Evolutionary conservation across 1,140 invertebrate species (phyloP), one percentile per base, ranked within the genome.

Genomic region (Nasonia giraulti): DNA sequence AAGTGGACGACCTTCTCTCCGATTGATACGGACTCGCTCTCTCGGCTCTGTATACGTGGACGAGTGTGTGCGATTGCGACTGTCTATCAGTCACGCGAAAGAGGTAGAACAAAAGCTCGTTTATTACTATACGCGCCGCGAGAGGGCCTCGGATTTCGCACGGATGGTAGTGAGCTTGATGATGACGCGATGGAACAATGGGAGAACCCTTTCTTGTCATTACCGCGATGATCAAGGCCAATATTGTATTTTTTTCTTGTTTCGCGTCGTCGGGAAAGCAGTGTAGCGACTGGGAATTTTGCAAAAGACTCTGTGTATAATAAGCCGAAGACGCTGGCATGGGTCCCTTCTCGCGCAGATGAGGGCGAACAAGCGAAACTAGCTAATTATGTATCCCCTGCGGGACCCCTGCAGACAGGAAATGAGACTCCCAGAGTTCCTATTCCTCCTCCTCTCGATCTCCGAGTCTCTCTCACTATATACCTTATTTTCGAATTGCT

Each of bases 351-450:
- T 3, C 55, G 17, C 55, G 55, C 55, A n/a, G 55, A 62, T 62
- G n/a, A 75, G 71, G 62, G 47, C 74, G 89, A 88, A 89, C 89
- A 88, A 89, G 88, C 89, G 86, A 91, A 89, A 79, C 87, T 91
- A 87, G 90, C 91, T 93, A 92, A 93, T 93, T 92, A 93, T 90
- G 91, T 89, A 91, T 91, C 90, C 90, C 91, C 89, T 91, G 90
- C 88, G 89, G 91, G 91, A 92, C 90, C 92, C 92, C 91, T 91
- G 90, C 89, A 89, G 91, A 92, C 92, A 92, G 92, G 92, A 93
- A 93, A 93, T 92, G 92, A 92, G 91, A 92, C 90, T 92, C 91
- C 88, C 90, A 86, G 88, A 92, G 89, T 91, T 91, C n/a, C 82
- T 71, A 84, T 79, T 77, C 66, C 69, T 74, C 47, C 74, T 85